Conservation (phyloP, 2,888 invertebrate species). For the Pollenia amentaria region DNA sequence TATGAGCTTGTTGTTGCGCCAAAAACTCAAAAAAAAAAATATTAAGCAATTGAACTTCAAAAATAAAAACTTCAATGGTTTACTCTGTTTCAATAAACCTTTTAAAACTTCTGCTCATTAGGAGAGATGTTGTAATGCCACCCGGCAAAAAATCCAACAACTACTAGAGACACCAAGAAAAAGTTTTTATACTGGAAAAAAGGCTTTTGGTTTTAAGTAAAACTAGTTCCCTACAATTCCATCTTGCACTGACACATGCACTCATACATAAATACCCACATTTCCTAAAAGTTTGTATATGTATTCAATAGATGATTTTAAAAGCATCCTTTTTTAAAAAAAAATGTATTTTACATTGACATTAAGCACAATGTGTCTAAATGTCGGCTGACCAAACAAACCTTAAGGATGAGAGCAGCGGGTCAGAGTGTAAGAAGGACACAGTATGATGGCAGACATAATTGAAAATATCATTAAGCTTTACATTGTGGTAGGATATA, state of each 20-base stretch:
- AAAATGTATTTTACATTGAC: slow-evolving; percentile 60
- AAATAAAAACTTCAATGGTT: slow-evolving; percentile 27
- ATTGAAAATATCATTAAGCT: slow-evolving; percentile 73
- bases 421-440: neutral
- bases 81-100: slow-evolving; percentile 54
- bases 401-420: neutral
- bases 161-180: slow-evolving; percentile 19
- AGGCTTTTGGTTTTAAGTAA: slow-evolving; percentile 48
- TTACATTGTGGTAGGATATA: slow-evolving; percentile 60
- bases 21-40: neutral
- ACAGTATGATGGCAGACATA: slow-evolving; percentile 59
- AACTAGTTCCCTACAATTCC: slow-evolving; percentile 13
- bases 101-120: slow-evolving; percentile 72
- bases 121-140: slow-evolving; percentile 55
- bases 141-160: neutral
- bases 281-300: neutral
- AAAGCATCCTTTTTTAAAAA: slow-evolving; percentile 23
- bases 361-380: slow-evolving; percentile 67
- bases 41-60: neutral
- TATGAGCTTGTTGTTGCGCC: neutral
- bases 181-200: slow-evolving; percentile 61
- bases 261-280: neutral
- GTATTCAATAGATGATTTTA: neutral
- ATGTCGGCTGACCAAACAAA: slow-evolving; percentile 64
- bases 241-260: neutral